These are phyloP conservation scores for Actinia equina DNA, from an alignment of 64 coral and sea anemone species.

Conservation along the genomic window DNA sequence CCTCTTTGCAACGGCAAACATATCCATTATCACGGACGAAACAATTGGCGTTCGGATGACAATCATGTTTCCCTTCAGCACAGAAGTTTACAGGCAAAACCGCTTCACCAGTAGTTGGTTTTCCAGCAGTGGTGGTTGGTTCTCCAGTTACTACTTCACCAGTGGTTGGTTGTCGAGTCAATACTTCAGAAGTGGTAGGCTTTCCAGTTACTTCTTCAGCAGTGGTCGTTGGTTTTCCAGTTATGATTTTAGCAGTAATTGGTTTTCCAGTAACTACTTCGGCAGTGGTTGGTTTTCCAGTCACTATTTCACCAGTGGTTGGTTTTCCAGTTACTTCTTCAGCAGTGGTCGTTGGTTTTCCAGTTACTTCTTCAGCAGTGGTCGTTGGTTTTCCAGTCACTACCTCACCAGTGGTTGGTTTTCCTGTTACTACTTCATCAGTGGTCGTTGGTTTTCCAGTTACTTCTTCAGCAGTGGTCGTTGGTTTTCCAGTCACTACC, in stretches of 20 bases:
- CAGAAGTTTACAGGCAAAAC: not conserved
- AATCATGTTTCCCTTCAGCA: conserved; percentile 6
- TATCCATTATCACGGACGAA: conserved; percentile 44
- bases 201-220: not conserved
- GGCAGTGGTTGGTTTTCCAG: not conserved
- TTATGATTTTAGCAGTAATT: too few relatives aligned
- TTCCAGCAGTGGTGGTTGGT: too few relatives aligned
- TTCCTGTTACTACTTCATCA: not conserved
- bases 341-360: not conserved
- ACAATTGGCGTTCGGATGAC: conserved; percentile 36
- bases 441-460: not conserved
- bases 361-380: not conserved
- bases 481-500: too few relatives aligned
- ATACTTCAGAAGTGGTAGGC: too few relatives aligned
- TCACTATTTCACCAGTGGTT: too few relatives aligned
- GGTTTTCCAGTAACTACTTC: too few relatives aligned
- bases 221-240: not conserved
- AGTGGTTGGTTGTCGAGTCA: too few relatives aligned
- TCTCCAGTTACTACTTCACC: too few relatives aligned
- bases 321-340: too few relatives aligned
- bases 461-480: too few relatives aligned
- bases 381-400: not conserved
- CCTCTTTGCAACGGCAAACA: conserved; percentile 39
- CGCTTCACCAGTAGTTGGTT: too few relatives aligned
- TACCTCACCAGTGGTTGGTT: too few relatives aligned